Evolutionary conservation across 2,113 vertebrate species (phyloP), one percentile per base, ranked within the genome.

Genomic region (Progne subis): DNA sequence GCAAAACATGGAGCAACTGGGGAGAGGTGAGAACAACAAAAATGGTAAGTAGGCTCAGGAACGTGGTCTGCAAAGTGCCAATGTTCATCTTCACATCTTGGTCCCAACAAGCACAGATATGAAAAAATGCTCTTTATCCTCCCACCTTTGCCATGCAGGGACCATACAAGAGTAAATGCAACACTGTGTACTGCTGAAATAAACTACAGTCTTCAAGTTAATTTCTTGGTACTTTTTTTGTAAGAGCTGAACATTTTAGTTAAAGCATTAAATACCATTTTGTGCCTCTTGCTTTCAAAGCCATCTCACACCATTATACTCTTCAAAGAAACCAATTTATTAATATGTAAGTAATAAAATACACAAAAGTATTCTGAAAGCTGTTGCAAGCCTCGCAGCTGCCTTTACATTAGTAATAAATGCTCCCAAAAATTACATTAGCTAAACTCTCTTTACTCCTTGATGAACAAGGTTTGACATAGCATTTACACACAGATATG

Each of bases 261-360:
- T 75, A 72, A 81, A 72, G 13, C 28, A 56, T 68, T 90, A 79
- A 68, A 84, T 52, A 86, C 18, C 29, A n/a, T 32, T 84, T 79
- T 55, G 46, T 47, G 32, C 37, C 20, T 80, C 46, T 43, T 39
- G 24, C 80, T 94, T 90, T 81, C 57, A 94, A 88, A 80, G 53
- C 11, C 8, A 3, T 80, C 85, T 61, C 85, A 92, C 41, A 76
- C 19, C 53, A 87, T 23, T 25, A 84, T 23, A 28, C n/a, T 37
- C 24, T 49, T 79, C 44, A 90, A 65, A 80, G 46, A 76, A 93
- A 79, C 7, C 19, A 12, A 77, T 90, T 90, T 90, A 72, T 93
- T 90, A 93, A 85, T 80, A 85, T 72, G 26, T n/a, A 90, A 87
- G 17, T 44, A 82, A 93, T 49, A 92, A 93, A 92, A 82, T 21